Base-by-base conservation (phyloP, 2,888 invertebrate species). In the Aporophyla lueneburgensis region DNA sequence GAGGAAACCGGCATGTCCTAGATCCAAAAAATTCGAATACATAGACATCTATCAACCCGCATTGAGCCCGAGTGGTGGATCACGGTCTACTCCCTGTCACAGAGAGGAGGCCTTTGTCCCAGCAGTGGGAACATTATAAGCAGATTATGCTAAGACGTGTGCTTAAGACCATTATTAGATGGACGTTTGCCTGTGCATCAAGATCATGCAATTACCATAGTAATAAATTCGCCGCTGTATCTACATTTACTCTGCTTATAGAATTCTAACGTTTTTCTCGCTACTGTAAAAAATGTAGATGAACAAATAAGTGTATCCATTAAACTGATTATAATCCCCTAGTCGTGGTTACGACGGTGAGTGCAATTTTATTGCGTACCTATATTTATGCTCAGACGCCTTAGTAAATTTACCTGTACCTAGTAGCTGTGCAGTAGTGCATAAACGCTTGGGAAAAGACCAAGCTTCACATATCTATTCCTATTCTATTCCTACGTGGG, bases 321-420 rank as follows among this genome's bases (percentile, higher is more conserved):
- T 49, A 12, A 10, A 49, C 27, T 65, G 33, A 61, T 76, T 54
- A 19, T 59, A 24, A 21, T 43, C 27, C 14, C 16, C 5, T 24
- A 51, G 16, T 27, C 19, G 62, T 40, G 12, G n/a, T 58, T n/a
- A 56, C 21, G 14, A 56, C 5, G 24, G 16, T 7, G 12, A 49
- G n/a, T 74, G 54, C 46, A 72, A 53, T 59, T 67, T 54, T 61
- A 61, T 76, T 24, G 49, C 14, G 7, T 46, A 67, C 16, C 12
- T 4, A 16, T 43, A 75, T 75, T 74, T 54, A 63, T 59, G n/a
- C 5, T n/a, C 46, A 62, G n/a, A 21, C 4, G 7, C 40, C 6
- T 19, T n/a, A 24, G 49, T 56, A 43, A 40, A 62, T 3, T 7
- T 27, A 19, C 9, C 5, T 19, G 3, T 53, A 21, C 4, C 6